Percentiles rank a stretch among this genome's conserved stretches.
These are phyloP conservation scores for Deilephila elpenor DNA, from an alignment of 2,888 invertebrate species.

Conservation along the genomic window DNA sequence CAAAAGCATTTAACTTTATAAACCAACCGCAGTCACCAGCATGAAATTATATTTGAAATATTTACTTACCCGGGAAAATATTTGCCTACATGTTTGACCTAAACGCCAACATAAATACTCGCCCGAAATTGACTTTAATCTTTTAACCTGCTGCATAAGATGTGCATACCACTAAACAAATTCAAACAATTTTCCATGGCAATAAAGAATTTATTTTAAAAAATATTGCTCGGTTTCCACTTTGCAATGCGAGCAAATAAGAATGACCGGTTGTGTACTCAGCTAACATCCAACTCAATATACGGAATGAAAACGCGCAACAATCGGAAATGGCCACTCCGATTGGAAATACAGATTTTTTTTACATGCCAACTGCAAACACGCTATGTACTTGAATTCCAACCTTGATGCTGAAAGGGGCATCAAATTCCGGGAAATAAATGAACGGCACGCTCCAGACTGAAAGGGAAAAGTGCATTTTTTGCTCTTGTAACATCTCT, in stretches of 20 bases:
- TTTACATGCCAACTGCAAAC: conserved; percentile 6
- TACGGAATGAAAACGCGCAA: conserved; percentile 1
- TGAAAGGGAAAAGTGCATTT: conserved; percentile 23
- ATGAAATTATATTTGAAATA: too few species aligned
- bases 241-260: not conserved
- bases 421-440: conserved; percentile 22
- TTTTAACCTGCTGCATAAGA: too few species aligned
- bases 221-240: not conserved
- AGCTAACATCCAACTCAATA: not conserved
- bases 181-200: not conserved
- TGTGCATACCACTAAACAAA: not conserved
- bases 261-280: not conserved
- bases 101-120: too few species aligned
- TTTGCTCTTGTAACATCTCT: conserved; percentile 19
- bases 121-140: too few species aligned
- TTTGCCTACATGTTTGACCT: too few species aligned
- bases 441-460: conserved; percentile 13
- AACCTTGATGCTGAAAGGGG: conserved; percentile 13
- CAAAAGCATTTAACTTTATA: too few species aligned
- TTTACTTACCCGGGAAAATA: too few species aligned
- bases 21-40: too few species aligned
- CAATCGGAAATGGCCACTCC: not conserved
- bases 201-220: not conserved
- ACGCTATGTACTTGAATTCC: conserved; percentile 8
- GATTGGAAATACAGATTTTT: not conserved